Conservation (phyloP, 2,888 invertebrate species). For the Bembecia ichneumoniformis region DNA sequence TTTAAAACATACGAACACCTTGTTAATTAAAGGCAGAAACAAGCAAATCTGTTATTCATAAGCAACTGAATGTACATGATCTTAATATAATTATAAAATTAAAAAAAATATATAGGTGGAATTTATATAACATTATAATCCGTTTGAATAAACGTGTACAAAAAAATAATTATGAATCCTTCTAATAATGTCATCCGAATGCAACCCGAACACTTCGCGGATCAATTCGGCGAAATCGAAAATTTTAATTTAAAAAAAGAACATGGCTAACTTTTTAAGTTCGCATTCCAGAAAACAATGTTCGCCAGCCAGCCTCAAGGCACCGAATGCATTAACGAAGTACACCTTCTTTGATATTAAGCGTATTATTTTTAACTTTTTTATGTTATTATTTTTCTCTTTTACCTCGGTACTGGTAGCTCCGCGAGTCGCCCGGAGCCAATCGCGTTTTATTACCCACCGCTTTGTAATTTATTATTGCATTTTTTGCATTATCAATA, state of each 20-base stretch:
- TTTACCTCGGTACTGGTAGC: slow-evolving; percentile 62
- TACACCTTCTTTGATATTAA: slow-evolving; percentile 70
- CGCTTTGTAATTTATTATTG: slow-evolving; percentile 68
- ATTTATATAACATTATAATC: too few relatives aligned
- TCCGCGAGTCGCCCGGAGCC: slow-evolving; percentile 61
- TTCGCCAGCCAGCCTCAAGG: slow-evolving; percentile 59
- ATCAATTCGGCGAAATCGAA: slow-evolving; percentile 38
- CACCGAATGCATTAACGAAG: slow-evolving; percentile 67
- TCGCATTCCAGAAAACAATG: slow-evolving; percentile 70
- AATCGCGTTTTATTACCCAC: slow-evolving; percentile 69
- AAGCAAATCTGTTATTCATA: too few relatives aligned
- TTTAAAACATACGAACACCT: too few relatives aligned
- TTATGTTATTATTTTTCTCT: slow-evolving; percentile 25
- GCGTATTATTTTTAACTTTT: slow-evolving; percentile 56
- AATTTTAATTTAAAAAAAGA: slow-evolving; percentile 35
- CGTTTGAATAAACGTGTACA: too few relatives aligned
- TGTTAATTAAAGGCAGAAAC: too few relatives aligned
- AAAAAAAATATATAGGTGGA: too few relatives aligned
- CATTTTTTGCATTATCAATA: slow-evolving; percentile 72
- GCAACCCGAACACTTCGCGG: slow-evolving; percentile 26
- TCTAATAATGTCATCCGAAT: slow-evolving; percentile 37
- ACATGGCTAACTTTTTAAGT: slow-evolving; percentile 36
- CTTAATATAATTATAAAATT: too few relatives aligned
- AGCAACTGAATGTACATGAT: too few relatives aligned
- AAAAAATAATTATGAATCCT: too few relatives aligned